Evolutionary conservation across 2,113 vertebrate species (phyloP), one percentile per base, ranked within the genome.

Genomic region (Xenopus borealis): DNA sequence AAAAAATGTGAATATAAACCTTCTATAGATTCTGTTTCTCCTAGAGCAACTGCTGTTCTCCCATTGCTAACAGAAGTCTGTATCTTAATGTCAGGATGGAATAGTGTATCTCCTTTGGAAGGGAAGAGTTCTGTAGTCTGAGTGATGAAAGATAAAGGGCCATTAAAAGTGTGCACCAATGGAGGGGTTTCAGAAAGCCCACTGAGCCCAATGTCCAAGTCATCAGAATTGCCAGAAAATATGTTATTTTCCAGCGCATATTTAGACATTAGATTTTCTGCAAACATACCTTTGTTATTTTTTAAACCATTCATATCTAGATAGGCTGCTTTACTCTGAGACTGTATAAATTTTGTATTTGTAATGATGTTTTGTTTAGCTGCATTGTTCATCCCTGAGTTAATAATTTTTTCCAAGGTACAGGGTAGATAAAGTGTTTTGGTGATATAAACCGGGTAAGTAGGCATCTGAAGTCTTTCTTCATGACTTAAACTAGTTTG

Each of bases 261-360:
- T 18, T 6, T 18, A 40, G 20, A 0, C 3, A 75, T 11, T 62
- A 55, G 44, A 30, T 10, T 46, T 73, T 63, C 5, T 57, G 71
- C 14, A 61, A 61, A 72, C 5, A 80, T 64, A 72, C 69, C n/a
- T 61, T 77, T 40, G 33, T 12, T 79, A 78, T 44, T 73, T 66
- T 33, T 27, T 79, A 80, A 81, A 75, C 70, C 69, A 30, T 19
- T 5, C 11, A 63, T 57, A 55, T 40, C 33, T 40, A 40, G 33
- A 40, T 40, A 40, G 5, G 33, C 70, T 59, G 18, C 27, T n/a
- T 27, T 55, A 64, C 17, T 57, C 16, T 19, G 53, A 63, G 16
- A 5, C 12, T 47, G 18, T 7, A 16, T 30, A 77, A 64, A 63
- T 20, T 57, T 44, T 23, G 64, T 50, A 45, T 67, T 44, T 23